These are phyloP conservation scores for Wiebesia pumilae DNA, from an alignment of 1,140 invertebrate species.

Conservation along the genomic window DNA sequence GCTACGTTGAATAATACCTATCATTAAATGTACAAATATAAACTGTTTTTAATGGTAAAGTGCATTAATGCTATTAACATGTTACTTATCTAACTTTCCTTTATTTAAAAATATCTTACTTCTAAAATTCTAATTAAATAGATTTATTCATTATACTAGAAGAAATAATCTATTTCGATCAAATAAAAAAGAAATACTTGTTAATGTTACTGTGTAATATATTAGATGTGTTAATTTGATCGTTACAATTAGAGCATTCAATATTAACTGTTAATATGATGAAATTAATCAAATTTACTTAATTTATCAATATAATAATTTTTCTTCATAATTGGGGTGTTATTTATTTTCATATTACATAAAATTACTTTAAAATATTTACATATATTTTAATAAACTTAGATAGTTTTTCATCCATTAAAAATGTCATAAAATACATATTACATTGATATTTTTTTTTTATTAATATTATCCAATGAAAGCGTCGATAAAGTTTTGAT, in stretches of 20 bases:
- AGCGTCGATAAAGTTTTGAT: neutral
- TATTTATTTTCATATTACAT: no score
- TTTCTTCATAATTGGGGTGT: no score
- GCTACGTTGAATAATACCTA: neutral
- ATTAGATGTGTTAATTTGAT: neutral
- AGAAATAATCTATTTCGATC: neutral
- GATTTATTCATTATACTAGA: neutral
- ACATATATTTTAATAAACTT: no score
- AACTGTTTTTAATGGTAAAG: neutral
- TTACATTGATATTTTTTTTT: neutral
- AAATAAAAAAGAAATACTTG: neutral
- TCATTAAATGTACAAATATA: neutral
- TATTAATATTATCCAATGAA: neutral
- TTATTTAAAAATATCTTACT: neutral
- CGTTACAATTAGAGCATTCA: neutral
- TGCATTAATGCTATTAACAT: neutral
- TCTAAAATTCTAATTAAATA: neutral
- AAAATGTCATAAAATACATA: no score
- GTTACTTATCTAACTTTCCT: neutral
- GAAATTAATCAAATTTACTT: neutral
- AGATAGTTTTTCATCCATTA: no score
- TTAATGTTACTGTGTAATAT: neutral
- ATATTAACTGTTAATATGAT: neutral
- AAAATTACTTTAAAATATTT: no score
- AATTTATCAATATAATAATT: neutral